A percentile compares a stretch with the other conserved stretches of the same genome.
Evolutionary conservation across 2,113 vertebrate species (phyloP).

Genomic region (Antennarius striatus): DNA sequence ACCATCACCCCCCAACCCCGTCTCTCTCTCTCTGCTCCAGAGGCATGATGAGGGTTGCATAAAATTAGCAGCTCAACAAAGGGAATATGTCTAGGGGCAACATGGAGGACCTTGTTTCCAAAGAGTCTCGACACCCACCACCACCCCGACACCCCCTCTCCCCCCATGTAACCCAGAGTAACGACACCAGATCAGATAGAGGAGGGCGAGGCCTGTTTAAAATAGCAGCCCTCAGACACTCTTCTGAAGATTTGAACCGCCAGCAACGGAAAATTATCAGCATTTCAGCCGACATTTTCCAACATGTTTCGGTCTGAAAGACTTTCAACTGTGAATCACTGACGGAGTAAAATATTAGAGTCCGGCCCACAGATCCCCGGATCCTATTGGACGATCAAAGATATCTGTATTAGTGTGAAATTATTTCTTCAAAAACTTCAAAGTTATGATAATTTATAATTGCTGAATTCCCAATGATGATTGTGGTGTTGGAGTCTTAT

Average conservation of each 20-base stretch:
- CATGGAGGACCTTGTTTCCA: slow-evolving; percentile 70
- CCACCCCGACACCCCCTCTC: slow-evolving; percentile 50
- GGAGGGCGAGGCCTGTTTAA: slow-evolving; percentile 53
- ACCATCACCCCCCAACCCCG: too few relatives aligned
- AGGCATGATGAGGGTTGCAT: slow-evolving; percentile 70
- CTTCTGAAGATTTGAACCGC: slow-evolving; percentile 61
- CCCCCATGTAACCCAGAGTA: slow-evolving; percentile 47
- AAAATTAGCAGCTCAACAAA: slow-evolving; percentile 73
- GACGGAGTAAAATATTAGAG: slow-evolving; percentile 18
- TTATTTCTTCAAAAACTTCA: too few relatives aligned
- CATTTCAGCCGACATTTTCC: slow-evolving; percentile 38
- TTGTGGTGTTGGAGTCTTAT: too few relatives aligned
- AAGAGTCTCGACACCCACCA: slow-evolving; percentile 65
- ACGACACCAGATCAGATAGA: slow-evolving; percentile 66
- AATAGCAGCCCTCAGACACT: slow-evolving; percentile 66
- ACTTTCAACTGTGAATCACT: slow-evolving; percentile 16
- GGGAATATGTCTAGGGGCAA: slow-evolving; percentile 70
- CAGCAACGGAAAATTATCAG: slow-evolving; percentile 48
- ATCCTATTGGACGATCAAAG: too few relatives aligned
- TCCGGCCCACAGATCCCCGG: not conserved
- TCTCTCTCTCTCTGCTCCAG: slow-evolving; percentile 50
- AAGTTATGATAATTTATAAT: too few relatives aligned
- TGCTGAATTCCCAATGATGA: too few relatives aligned
- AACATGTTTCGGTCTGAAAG: slow-evolving; percentile 10
- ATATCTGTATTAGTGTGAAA: too few relatives aligned